Conservation (phyloP, 2,888 invertebrate species). For the Thecophora atra region DNA sequence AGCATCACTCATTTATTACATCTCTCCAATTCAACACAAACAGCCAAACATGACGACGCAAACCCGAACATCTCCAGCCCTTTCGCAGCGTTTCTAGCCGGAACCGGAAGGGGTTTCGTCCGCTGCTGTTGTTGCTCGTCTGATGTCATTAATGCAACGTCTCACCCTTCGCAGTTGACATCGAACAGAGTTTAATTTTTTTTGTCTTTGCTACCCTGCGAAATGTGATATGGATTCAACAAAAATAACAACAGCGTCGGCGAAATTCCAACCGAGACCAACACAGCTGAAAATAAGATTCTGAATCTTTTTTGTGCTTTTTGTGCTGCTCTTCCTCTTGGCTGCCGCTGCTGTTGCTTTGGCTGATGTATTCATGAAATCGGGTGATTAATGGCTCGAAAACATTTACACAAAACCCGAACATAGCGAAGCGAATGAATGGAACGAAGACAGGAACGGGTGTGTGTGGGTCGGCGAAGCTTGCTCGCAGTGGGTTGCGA, state of each 20-base stretch:
- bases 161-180: conserved; percentile 46
- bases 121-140: conserved; percentile 21
- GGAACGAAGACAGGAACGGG: neutral
- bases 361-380: conserved; percentile 65
- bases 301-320: conserved; percentile 55
- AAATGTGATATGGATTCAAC: conserved; percentile 48
- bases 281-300: conserved; percentile 59
- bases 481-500: conserved; percentile 4
- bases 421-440: conserved; percentile 26
- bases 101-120: conserved; percentile 31
- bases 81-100: neutral
- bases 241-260: conserved; percentile 40
- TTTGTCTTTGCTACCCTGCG: conserved; percentile 41
- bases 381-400: conserved; percentile 66
- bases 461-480: conserved; percentile 3
- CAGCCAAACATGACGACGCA: conserved; percentile 1
- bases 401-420: conserved; percentile 47
- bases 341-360: conserved; percentile 44
- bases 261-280: conserved; percentile 54
- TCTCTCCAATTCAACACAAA: conserved; percentile 10
- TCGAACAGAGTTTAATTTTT: conserved; percentile 45
- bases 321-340: conserved; percentile 41
- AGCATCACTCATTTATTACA: conserved; percentile 20
- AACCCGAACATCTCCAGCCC: neutral
- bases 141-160: conserved; percentile 55